These are phyloP conservation scores for Coleophora flavipennella DNA, from an alignment of 2,888 invertebrate genomes.

Conservation along the genomic window DNA sequence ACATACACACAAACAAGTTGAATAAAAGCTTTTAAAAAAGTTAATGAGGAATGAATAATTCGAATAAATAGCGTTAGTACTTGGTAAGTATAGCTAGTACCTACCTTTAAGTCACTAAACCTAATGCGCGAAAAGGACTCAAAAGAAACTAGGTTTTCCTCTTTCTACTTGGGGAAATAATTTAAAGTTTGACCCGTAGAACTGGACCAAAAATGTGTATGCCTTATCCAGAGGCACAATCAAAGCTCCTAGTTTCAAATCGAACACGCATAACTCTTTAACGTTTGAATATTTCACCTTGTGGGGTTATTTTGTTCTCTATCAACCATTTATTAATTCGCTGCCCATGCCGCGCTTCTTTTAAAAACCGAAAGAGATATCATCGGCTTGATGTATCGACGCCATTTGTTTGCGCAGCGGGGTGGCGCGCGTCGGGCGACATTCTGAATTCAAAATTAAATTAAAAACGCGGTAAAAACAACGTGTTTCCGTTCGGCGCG, in stretches of 20 bases:
- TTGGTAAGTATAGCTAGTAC: no score
- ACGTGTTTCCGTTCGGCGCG: conserved; percentile 53
- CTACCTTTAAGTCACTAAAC: no score
- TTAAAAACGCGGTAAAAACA: conserved; percentile 69
- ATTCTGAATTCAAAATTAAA: conserved; percentile 67
- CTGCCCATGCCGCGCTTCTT: conserved; percentile 46
- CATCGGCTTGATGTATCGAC: conserved; percentile 67
- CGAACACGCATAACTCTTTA: conserved; percentile 22
- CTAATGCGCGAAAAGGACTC: no score
- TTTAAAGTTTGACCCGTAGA: no score
- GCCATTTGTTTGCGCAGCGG: conserved; percentile 65
- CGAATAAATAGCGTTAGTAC: no score
- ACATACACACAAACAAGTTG: no score
- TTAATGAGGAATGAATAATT: no score
- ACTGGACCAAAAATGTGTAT: not conserved
- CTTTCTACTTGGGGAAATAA: no score
- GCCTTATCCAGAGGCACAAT: conserved; percentile 1
- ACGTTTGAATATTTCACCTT: conserved; percentile 37
- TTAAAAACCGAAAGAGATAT: conserved; percentile 70
- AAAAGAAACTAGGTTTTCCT: no score
- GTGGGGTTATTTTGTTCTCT: conserved; percentile 37
- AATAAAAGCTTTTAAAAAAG: no score
- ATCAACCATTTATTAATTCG: conserved; percentile 54
- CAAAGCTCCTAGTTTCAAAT: conserved; percentile 3
- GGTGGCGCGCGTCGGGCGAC: conserved; percentile 51